Conservation (phyloP, 2,888 invertebrate genomes). For the Parascotia fuliginaria region DNA sequence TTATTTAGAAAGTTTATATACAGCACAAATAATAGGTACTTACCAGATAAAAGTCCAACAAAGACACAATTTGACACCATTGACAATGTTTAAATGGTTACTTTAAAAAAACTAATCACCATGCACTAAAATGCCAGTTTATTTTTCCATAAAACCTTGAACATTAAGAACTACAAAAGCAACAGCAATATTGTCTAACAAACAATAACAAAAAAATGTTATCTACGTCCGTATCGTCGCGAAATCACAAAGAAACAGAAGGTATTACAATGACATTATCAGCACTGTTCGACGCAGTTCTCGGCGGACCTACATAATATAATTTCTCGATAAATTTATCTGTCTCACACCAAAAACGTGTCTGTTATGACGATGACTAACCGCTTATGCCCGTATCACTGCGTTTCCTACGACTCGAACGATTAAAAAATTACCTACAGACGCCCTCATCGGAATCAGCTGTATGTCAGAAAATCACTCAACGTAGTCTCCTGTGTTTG, state of each 20-base stretch:
- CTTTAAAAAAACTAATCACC: conserved; percentile 27
- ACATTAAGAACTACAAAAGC: conserved; percentile 54
- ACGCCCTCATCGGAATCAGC: conserved; percentile 81
- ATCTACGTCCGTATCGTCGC: conserved; percentile 65
- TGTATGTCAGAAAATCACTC: conserved; percentile 67
- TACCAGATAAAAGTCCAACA: conserved; percentile 68
- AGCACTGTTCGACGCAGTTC: conserved; percentile 61
- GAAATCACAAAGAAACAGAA: conserved; percentile 78
- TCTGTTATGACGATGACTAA: conserved; percentile 79
- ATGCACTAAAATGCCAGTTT: conserved; percentile 27
- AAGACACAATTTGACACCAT: conserved; percentile 79
- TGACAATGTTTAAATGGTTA: conserved; percentile 48
- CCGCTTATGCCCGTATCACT: conserved; percentile 72
- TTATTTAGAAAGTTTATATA: not conserved
- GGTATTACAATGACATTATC: conserved; percentile 68
- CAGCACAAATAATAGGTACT: conserved; percentile 40
- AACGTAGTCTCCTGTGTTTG: conserved; percentile 37
- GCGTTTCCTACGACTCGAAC: conserved; percentile 65
- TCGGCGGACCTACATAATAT: conserved; percentile 52
- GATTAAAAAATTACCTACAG: conserved; percentile 59
- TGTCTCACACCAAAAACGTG: conserved; percentile 63
- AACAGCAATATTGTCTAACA: conserved; percentile 53
- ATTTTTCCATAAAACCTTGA: conserved; percentile 41
- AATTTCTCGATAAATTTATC: conserved; percentile 60
- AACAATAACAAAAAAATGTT: conserved; percentile 70